Conservation (phyloP, 92 coral and sea anemone species). For the Parazoanthus atlanticus region DNA sequence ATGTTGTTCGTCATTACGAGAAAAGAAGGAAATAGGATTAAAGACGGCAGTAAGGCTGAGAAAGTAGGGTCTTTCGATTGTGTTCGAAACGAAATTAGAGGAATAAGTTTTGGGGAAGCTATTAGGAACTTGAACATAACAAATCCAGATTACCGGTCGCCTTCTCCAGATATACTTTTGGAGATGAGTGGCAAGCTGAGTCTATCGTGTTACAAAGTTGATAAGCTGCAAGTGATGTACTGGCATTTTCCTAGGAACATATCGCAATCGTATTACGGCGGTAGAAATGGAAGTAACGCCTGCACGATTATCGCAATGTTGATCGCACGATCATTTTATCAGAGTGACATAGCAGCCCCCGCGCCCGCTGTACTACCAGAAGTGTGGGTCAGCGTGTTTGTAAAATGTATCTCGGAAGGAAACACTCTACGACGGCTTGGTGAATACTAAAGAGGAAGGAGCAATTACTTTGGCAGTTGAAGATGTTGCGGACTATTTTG, state of each 20-base stretch:
- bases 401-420: slow-evolving; percentile 56
- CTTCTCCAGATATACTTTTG: slow-evolving; percentile 30
- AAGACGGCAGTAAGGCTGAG: not conserved
- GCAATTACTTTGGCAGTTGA: slow-evolving; percentile 54
- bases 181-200: slow-evolving; percentile 20
- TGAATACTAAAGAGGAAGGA: slow-evolving; percentile 44
- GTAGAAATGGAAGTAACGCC: slow-evolving; percentile 60
- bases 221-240: slow-evolving; percentile 34
- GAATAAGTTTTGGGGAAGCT: slow-evolving; percentile 28
- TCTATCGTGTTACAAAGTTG: slow-evolving; percentile 32
- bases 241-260: slow-evolving; percentile 61
- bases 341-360: slow-evolving; percentile 5
- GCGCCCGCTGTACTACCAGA: slow-evolving; percentile 35
- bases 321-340: slow-evolving; percentile 52
- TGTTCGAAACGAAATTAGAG: not conserved
- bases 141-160: slow-evolving; percentile 32
- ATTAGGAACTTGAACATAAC: slow-evolving; percentile 26
- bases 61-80: not conserved
- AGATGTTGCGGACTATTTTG: slow-evolving; percentile 55
- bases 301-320: slow-evolving; percentile 60
- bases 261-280: slow-evolving; percentile 58
- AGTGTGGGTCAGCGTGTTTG: slow-evolving; percentile 46
- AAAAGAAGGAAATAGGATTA: not conserved
- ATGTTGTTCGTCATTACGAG: slow-evolving; percentile 45
- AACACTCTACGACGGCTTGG: slow-evolving; percentile 50